Percentiles rank a stretch among this genome's conserved stretches.
Conservation (phyloP, 2,797 vertebrate genomes). For the Neoniphon sammara region DNA sequence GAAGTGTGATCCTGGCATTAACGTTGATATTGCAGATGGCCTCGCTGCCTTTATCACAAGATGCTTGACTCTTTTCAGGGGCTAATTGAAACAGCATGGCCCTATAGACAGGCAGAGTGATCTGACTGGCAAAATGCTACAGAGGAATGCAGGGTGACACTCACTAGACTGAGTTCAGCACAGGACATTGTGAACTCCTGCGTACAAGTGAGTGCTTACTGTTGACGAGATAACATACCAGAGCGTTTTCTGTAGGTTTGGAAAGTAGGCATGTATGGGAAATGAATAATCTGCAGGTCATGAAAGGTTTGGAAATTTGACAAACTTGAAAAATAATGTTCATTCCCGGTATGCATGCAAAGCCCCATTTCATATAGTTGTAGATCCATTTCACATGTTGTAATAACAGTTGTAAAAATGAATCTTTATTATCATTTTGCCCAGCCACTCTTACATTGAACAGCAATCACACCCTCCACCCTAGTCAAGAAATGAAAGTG, state of each 20-base stretch:
- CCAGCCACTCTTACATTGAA: not conserved
- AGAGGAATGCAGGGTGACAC: conserved; percentile 71
- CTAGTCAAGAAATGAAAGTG: too few relatives aligned
- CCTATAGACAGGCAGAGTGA: conserved; percentile 55
- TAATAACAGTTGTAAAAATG: not conserved
- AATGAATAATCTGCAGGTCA: conserved; percentile 1
- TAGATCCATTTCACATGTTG: not conserved
- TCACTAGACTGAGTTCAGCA: conserved; percentile 35
- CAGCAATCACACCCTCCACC: not conserved
- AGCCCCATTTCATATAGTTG: not conserved
- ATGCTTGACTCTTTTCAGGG: conserved; percentile 61
- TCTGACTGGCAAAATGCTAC: conserved; percentile 46
- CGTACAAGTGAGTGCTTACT: conserved; percentile 13
- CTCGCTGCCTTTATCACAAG: conserved; percentile 64
- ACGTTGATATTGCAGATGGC: conserved; percentile 64
- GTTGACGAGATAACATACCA: conserved; percentile 21
- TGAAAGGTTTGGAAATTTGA: not conserved
- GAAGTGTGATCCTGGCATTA: conserved; percentile 61
- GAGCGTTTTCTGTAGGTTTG: conserved; percentile 7
- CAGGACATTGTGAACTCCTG: conserved; percentile 52
- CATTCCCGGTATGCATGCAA: not conserved
- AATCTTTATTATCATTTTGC: too few relatives aligned
- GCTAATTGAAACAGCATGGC: conserved; percentile 73
- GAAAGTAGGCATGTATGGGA: conserved; percentile 10
- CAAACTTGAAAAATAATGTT: not conserved